Conservation (phyloP, 2,113 vertebrate species). For the Hippopotamus amphibius region DNA sequence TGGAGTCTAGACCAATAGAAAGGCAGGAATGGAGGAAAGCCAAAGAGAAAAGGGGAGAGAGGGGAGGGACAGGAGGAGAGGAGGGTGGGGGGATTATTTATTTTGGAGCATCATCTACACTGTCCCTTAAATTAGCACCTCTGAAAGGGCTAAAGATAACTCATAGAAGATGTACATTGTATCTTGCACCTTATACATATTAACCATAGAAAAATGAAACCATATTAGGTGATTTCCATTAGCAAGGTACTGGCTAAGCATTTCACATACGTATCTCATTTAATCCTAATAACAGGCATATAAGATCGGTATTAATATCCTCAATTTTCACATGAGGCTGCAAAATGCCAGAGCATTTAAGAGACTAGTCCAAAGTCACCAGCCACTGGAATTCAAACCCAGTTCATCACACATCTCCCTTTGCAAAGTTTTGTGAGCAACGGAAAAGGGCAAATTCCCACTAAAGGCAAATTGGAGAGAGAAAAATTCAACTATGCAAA, state of each 20-base stretch:
- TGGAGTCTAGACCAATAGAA: background rate
- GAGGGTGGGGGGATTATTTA: background rate
- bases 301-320: accelerated
- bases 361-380: background rate
- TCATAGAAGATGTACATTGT: background rate
- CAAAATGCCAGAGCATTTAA: background rate
- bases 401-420: background rate
- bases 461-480: background rate
- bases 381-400: background rate
- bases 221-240: background rate
- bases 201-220: background rate
- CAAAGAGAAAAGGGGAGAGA: background rate
- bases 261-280: background rate
- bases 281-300: background rate
- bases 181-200: background rate
- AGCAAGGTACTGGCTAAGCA: background rate
- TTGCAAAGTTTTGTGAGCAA: background rate
- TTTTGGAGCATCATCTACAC: background rate
- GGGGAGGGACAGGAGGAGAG: accelerated
- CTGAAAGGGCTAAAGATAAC: background rate
- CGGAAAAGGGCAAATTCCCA: background rate
- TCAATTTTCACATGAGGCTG: background rate
- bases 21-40: no score
- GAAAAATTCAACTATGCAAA: background rate
- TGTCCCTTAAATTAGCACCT: background rate